Conservation (phyloP, 2,888 invertebrate species). For the Mechanitis messenoides region DNA sequence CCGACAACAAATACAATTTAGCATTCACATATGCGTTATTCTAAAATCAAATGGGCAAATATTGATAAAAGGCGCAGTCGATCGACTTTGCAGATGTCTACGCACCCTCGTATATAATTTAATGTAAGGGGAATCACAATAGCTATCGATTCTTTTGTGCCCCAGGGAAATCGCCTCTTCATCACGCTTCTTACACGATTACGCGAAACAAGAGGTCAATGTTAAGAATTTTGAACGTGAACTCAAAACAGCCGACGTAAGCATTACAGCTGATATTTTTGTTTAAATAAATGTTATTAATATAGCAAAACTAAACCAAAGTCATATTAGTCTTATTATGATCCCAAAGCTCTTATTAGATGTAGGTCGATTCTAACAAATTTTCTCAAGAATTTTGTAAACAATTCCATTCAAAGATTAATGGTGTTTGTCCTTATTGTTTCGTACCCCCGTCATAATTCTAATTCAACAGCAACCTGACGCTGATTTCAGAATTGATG, state of each 20-base stretch:
- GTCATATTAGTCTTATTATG: too few species aligned
- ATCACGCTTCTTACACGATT: conserved; percentile 51
- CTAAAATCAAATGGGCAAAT: conserved; percentile 63
- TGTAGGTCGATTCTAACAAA: not conserved
- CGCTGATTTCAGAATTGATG: conserved; percentile 49
- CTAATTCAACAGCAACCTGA: conserved; percentile 35
- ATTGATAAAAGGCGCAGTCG: conserved; percentile 63
- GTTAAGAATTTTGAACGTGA: conserved; percentile 24
- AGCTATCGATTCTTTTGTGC: conserved; percentile 62
- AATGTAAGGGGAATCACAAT: conserved; percentile 67
- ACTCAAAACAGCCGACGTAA: conserved; percentile 8
- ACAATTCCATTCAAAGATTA: conserved; percentile 22
- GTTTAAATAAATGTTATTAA: too few species aligned
- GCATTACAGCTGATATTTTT: not conserved
- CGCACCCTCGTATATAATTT: conserved; percentile 63
- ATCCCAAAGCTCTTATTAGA: too few species aligned
- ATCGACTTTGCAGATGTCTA: conserved; percentile 62
- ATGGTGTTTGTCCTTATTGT: conserved; percentile 39
- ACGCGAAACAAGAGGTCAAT: conserved; percentile 44
- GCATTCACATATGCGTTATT: conserved; percentile 41
- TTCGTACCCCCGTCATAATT: conserved; percentile 52
- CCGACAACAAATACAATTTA: conserved; percentile 40
- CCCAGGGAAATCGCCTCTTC: conserved; percentile 53
- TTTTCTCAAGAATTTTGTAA: conserved; percentile 9
- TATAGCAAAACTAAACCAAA: too few species aligned